Conservation (phyloP, 30 jellyfish, hydroid and myxozoan species). For the Aurelia coerulea region DNA sequence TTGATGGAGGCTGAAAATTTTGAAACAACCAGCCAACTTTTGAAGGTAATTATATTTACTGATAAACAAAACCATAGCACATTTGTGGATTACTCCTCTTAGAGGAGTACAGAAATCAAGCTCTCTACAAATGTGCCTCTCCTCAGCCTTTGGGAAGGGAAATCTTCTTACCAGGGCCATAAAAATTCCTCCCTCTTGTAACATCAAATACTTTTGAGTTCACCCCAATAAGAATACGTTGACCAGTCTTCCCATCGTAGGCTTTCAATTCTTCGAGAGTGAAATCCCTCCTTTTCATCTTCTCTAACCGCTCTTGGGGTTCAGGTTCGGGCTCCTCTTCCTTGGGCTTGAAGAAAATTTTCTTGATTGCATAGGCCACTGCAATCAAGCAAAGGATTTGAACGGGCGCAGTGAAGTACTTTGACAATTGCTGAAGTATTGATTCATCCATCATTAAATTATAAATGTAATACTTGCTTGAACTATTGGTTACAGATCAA, state of each 20-base stretch:
- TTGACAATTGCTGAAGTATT: conserved; percentile 4
- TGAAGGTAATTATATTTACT: too few species aligned
- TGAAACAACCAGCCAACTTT: too few species aligned
- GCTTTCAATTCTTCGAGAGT: conserved; percentile 82
- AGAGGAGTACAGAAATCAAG: too few species aligned
- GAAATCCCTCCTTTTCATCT: conserved; percentile 89
- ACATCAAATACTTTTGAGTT: conserved; percentile 95
- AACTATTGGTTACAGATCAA: too few species aligned
- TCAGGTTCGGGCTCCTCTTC: conserved; percentile 53
- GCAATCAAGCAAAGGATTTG: conserved; percentile 59
- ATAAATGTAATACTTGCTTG: too few species aligned
- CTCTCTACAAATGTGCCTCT: too few species aligned
- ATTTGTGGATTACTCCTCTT: too few species aligned
- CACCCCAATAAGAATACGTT: conserved; percentile 87
- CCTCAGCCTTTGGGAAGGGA: too few species aligned
- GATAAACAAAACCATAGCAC: too few species aligned
- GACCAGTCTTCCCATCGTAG: conserved; percentile 71
- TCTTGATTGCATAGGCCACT: conserved; percentile 55
- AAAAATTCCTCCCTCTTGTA: conserved; percentile 69
- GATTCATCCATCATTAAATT: conserved; percentile 9
- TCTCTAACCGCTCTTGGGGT: conserved; percentile 63
- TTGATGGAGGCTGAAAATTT: too few species aligned
- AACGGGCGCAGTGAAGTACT: conserved; percentile 68
- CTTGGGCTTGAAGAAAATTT: conserved; percentile 21
- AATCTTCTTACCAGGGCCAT: conserved; percentile 87